phyloP scores from a whole-genome alignment of 1,140 invertebrate species.

The Zeugodacus cucurbitae region DNA sequence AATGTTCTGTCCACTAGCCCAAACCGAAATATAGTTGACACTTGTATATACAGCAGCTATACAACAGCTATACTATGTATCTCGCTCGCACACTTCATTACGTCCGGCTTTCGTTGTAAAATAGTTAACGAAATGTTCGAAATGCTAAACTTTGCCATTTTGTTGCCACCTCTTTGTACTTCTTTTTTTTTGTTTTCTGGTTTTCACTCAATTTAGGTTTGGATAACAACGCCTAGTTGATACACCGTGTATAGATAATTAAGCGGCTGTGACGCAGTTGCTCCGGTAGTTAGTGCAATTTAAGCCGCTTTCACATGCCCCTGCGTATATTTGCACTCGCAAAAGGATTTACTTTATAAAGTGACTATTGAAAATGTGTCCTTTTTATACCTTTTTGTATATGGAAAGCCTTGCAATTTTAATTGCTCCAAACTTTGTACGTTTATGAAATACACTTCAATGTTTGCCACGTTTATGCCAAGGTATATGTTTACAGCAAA shows the following conservation, averaged over 20 bases:
- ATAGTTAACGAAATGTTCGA: constrained; percentile 11
- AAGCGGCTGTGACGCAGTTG: neutral
- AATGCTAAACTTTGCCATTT: constrained; percentile 26
- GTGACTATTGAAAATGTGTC: neutral
- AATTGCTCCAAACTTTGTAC: too few relatives aligned
- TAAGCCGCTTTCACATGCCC: neutral
- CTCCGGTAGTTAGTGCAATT: neutral
- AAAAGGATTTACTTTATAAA: neutral
- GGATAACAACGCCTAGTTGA: neutral
- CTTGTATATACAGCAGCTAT: neutral
- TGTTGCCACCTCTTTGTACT: neutral
- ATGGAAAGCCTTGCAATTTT: too few relatives aligned
- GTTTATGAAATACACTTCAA: too few relatives aligned
- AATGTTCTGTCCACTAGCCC: neutral
- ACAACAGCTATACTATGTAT: neutral
- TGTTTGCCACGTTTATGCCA: too few relatives aligned
- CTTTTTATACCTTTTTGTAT: too few relatives aligned
- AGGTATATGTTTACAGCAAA: too few relatives aligned
- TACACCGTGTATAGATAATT: constrained; percentile 3
- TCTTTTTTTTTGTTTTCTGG: neutral
- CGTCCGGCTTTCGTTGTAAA: neutral
- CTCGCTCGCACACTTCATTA: constrained; percentile 27
- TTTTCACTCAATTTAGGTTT: neutral
- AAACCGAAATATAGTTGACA: neutral
- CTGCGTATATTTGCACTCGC: neutral